Evolutionary conservation across 92 coral and sea anemone genomes (phyloP), one percentile per base, ranked within the genome.

Genomic region (Virgularia gustaviana): DNA sequence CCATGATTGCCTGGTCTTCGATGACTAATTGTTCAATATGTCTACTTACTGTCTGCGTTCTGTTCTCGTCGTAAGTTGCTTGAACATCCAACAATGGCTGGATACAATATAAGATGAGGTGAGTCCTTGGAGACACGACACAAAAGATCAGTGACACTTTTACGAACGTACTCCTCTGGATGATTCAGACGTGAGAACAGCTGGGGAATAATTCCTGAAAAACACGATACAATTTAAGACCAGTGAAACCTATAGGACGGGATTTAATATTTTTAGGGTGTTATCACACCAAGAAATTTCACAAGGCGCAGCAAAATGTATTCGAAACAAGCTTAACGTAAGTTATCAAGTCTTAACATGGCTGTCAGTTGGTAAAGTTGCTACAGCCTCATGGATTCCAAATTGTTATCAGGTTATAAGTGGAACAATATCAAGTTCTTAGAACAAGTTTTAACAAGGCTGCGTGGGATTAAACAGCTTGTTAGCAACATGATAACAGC

Each of bases 71-170:
- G 61, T 9, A 68, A 61, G 27, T 31, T 68, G 6, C 75, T 61
- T 6, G 75, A 49, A 35, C 94, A 84, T 6, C 98, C 98, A 3
- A 92, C 98, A 25, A 92, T 89, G 15, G 98, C 98, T 29, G 98
- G 96, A 73, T 89, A 92, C 15, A 87, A 89, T 49, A 92, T 89
- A 65, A 92, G 85, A 62, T 92, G 98, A 4, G 98, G 95, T 16
- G 98, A 95, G 77, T 92, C 98, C 72, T 78, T 78, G 11, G 92
- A 95, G 30, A 92, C 90, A 43, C 98, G 96, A 57, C 98, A 92
- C 60, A 92, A 83, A 70, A 92, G 77, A 63, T 92, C 98, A 12
- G 98, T 86, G 29, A 92, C 98, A 57, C 96, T 78, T 70, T 92
- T 95, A 30, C 98, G 88, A 6, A 92, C 98, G 44, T 92, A 92